Percentiles rank a stretch among this genome's conserved stretches.
phyloP scores from a whole-genome alignment of 2,113 vertebrate genomes.

The Crotalus horridus region DNA sequence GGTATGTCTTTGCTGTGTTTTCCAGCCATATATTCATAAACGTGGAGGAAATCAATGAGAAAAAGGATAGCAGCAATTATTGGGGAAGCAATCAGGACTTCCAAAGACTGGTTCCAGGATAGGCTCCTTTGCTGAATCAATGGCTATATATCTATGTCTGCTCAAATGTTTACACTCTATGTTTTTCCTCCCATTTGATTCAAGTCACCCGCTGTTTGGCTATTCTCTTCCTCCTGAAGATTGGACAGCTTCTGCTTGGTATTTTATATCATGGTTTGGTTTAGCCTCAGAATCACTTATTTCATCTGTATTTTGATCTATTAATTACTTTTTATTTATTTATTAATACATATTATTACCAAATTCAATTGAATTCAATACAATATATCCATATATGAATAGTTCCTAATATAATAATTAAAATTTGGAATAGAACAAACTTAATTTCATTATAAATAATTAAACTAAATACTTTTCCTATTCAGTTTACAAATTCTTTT shows the following conservation, averaged over 20 bases:
- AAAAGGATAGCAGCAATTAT: neutral
- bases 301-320: neutral
- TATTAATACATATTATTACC: neutral
- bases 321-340: neutral
- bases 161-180: neutral
- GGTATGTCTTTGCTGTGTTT: neutral
- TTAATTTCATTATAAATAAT: neutral
- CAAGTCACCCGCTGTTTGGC: neutral
- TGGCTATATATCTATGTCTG: neutral
- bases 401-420: neutral
- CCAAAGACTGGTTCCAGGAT: neutral
- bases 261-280: neutral
- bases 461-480: neutral
- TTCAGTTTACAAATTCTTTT: neutral
- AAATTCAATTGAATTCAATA: neutral
- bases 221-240: neutral
- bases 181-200: neutral
- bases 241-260: neutral
- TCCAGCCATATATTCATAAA: neutral
- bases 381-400: neutral
- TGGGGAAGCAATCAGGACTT: neutral
- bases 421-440: neutral
- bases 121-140: neutral
- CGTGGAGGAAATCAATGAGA: neutral
- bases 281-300: neutral